A percentile compares a stretch with the other conserved stretches of the same genome.
Evolutionary conservation across 2,888 invertebrate genomes (phyloP).

Genomic region (Actias luna): DNA sequence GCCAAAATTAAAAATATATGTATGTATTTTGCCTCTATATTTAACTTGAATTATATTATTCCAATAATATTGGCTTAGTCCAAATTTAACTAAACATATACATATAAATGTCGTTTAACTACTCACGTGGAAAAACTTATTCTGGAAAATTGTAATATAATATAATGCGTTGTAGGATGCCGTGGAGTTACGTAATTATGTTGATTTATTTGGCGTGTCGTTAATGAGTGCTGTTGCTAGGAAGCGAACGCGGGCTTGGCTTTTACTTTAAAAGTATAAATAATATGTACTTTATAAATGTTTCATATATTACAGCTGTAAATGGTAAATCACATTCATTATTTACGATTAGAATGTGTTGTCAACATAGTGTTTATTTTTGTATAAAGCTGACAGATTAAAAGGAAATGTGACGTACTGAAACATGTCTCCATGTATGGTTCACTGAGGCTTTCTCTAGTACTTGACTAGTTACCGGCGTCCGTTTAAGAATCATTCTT

Average conservation of each 20-base stretch:
- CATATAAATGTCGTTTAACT: not conserved
- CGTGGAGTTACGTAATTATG: not conserved
- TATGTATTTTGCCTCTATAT: too few species aligned
- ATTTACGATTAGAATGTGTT: too few species aligned
- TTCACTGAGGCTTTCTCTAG: too few species aligned
- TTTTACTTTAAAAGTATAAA: not conserved
- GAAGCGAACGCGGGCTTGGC: not conserved
- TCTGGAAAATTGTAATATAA: conserved; percentile 1
- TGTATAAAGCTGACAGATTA: too few species aligned
- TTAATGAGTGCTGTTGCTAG: not conserved
- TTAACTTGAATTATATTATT: too few species aligned
- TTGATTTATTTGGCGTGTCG: conserved; percentile 2
- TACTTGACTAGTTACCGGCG: not conserved
- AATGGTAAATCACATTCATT: too few species aligned
- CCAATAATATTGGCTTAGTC: too few species aligned
- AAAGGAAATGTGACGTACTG: too few species aligned
- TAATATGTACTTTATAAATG: not conserved
- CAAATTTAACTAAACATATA: not conserved
- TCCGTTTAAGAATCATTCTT: not conserved
- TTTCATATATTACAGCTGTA: too few species aligned
- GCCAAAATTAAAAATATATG: too few species aligned
- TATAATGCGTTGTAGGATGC: not conserved
- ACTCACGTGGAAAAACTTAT: not conserved
- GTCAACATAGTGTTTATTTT: too few species aligned
- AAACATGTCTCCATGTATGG: too few species aligned